Evolutionary conservation across 2,797 vertebrate genomes (phyloP).

Genomic region (Zenarchopterus dispar): DNA sequence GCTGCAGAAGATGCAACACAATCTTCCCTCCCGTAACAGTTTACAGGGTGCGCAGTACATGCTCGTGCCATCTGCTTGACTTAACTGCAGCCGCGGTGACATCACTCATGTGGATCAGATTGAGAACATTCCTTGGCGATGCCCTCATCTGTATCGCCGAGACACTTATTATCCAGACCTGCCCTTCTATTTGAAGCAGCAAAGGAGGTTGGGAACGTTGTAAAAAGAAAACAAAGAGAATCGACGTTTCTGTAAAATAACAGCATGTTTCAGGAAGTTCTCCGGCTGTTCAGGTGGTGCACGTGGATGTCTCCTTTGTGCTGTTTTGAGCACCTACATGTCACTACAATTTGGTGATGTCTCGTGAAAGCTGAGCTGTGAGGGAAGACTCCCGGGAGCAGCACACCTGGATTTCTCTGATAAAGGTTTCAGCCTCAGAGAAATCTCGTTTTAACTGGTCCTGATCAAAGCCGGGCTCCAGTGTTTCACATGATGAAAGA

Average conservation of each 20-base stretch:
- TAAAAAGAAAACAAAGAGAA: background rate
- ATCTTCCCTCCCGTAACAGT: conserved; percentile 26
- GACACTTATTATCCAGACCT: conserved; percentile 74
- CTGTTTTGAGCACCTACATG: conserved; percentile 26
- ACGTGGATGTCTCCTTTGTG: background rate
- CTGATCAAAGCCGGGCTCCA: conserved; percentile 19
- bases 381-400: conserved; percentile 12
- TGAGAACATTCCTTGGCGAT: conserved; percentile 69
- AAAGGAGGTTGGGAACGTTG: conserved; percentile 36
- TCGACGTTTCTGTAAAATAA: conserved; percentile 1
- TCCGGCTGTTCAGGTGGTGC: conserved; percentile 24
- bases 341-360: conserved; percentile 38
- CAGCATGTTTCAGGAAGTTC: conserved; percentile 42
- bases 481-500: conserved; percentile 21
- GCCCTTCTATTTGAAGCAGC: conserved; percentile 48
- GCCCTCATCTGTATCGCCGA: conserved; percentile 65
- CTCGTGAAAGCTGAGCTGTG: conserved; percentile 25
- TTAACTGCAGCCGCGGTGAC: conserved; percentile 60
- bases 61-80: conserved; percentile 68
- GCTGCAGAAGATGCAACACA: conserved; percentile 42
- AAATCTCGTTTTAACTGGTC: conserved; percentile 50
- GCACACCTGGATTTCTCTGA: conserved; percentile 65
- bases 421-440: conserved; percentile 13
- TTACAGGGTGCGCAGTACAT: conserved; percentile 42
- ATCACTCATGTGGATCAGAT: conserved; percentile 69